Evolutionary conservation across 1,140 invertebrate genomes (phyloP).

Genomic region (Chironomus tepperi): DNA sequence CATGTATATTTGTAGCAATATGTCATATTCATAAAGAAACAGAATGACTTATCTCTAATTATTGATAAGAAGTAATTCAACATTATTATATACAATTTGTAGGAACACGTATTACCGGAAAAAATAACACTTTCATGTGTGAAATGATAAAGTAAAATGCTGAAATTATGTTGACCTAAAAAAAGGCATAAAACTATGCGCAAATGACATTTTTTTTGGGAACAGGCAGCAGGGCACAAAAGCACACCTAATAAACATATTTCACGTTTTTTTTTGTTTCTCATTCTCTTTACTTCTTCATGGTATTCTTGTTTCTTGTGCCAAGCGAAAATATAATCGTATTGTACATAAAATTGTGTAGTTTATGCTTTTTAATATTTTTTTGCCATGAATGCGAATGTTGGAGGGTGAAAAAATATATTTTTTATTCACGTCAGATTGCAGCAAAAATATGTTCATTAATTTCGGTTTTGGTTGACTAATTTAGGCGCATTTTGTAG

Average conservation of each 20-base stretch:
- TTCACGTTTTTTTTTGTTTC: not conserved
- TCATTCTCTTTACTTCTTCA: not conserved
- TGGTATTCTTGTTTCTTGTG: too few species aligned
- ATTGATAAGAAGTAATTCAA: too few species aligned
- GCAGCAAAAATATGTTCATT: not conserved
- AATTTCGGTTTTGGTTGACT: too few species aligned
- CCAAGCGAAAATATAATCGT: too few species aligned
- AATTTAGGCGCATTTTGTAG: too few species aligned
- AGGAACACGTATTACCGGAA: not conserved
- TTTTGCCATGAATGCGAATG: not conserved
- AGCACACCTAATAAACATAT: conserved; percentile 13
- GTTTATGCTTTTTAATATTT: too few species aligned
- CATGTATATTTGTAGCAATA: too few species aligned
- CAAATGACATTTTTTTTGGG: conserved; percentile 2
- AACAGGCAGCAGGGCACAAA: not conserved
- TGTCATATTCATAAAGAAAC: too few species aligned
- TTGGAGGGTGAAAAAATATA: not conserved
- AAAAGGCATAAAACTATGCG: not conserved
- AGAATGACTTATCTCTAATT: too few species aligned
- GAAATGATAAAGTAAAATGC: not conserved
- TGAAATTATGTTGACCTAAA: not conserved
- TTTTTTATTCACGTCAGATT: conserved; percentile 1
- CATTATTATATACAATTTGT: too few species aligned
- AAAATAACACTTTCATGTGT: not conserved
- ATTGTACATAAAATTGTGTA: too few species aligned